A percentile compares a stretch with the other conserved stretches of the same genome.
phyloP scores from a whole-genome alignment of 2,797 vertebrate genomes.

The Allobates femoralis region DNA sequence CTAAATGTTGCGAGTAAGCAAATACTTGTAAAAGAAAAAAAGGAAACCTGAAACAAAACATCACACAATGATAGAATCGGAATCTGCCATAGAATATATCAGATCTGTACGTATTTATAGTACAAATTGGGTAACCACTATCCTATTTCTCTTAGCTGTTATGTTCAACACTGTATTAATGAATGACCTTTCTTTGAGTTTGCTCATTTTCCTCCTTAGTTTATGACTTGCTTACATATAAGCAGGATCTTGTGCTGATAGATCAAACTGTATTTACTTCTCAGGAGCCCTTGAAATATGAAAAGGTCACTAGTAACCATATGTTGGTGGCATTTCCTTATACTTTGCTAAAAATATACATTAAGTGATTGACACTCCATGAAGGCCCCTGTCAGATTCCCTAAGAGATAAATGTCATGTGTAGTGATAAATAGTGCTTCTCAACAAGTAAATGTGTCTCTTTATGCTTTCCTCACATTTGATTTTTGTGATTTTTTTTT shows the following conservation, averaged over 20 bases:
- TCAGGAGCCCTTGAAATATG: constrained; percentile 27
- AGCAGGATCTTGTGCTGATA: background rate
- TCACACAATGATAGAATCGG: background rate
- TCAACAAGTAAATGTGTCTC: background rate
- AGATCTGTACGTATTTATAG: background rate
- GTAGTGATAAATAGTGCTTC: constrained; percentile 8
- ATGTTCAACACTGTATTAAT: background rate
- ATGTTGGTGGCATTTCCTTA: constrained; percentile 10
- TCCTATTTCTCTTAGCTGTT: background rate
- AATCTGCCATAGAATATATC: background rate
- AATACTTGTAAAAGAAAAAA: background rate
- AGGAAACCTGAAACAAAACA: background rate
- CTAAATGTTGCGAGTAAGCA: background rate
- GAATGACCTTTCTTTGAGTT: constrained; percentile 13
- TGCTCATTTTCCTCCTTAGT: background rate
- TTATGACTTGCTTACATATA: constrained; percentile 1
- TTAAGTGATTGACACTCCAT: constrained; percentile 30
- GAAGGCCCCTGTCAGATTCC: constrained; percentile 22
- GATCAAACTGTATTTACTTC: constrained; percentile 29
- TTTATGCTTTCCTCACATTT: too few species aligned
- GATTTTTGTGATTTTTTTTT: too few species aligned
- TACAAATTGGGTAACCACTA: background rate
- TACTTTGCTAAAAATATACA: constrained; percentile 50
- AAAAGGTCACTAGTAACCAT: constrained; percentile 44
- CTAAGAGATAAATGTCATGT: constrained; percentile 34